A percentile compares a stretch with the other conserved stretches of the same genome.
These are phyloP conservation scores for Dinoponera quadriceps DNA, from an alignment of 1,140 invertebrate species.

Conservation along the genomic window DNA sequence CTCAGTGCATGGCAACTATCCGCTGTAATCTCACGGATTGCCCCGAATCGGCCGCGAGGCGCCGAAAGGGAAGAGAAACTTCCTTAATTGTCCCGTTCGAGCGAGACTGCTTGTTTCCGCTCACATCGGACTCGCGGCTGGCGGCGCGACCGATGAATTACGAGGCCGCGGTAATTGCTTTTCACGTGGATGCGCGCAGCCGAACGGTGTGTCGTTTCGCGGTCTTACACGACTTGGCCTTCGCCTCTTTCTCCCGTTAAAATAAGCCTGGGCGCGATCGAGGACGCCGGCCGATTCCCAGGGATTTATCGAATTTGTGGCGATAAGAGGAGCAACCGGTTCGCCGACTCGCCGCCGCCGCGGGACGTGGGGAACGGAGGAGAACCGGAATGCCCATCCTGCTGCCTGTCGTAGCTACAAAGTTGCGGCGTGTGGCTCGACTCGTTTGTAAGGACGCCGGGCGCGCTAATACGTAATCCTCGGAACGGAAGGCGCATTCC, in stretches of 20 bases:
- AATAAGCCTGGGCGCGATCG: conserved; percentile 43
- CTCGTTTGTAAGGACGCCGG: conserved; percentile 55
- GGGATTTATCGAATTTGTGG: conserved; percentile 69
- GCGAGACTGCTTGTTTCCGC: conserved; percentile 24
- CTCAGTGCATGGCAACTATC: too few species aligned
- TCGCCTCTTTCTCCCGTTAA: conserved; percentile 21
- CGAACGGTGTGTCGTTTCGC: conserved; percentile 42
- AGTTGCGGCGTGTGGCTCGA: conserved; percentile 68
- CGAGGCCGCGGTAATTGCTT: conserved; percentile 44
- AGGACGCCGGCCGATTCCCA: conserved; percentile 43
- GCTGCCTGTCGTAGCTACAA: conserved; percentile 70
- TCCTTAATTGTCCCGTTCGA: conserved; percentile 45
- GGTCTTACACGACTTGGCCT: conserved; percentile 36
- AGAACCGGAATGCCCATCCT: conserved; percentile 69
- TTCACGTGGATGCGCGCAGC: conserved; percentile 29
- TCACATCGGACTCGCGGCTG: conserved; percentile 10
- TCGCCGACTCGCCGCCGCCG: conserved; percentile 49
- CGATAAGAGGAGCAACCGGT: conserved; percentile 70
- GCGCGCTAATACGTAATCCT: conserved; percentile 71
- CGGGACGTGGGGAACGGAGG: neutral
- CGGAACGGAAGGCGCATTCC: conserved; percentile 45
- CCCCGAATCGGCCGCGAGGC: neutral
- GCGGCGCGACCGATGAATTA: conserved; percentile 47
- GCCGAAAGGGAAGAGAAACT: conserved; percentile 30
- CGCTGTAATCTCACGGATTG: neutral